A percentile compares a stretch with the other conserved stretches of the same genome.
These are phyloP conservation scores for Nymphicus hollandicus DNA, from an alignment of 2,113 vertebrate species.

Conservation along the genomic window DNA sequence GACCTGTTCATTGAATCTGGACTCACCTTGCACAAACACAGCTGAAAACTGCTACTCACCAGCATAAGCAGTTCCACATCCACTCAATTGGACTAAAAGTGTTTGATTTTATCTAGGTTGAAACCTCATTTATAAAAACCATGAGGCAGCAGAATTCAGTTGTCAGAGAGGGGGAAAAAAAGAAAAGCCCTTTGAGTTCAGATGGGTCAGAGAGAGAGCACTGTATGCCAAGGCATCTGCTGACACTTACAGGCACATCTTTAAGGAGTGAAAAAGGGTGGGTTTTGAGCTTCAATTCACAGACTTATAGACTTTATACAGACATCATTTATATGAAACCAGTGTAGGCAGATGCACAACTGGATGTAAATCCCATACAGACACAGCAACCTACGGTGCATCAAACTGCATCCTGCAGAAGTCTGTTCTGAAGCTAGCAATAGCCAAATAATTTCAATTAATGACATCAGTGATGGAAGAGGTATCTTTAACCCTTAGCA, in stretches of 20 bases:
- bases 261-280: not conserved
- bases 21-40: not conserved
- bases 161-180: not conserved
- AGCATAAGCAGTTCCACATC: not conserved
- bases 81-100: not conserved
- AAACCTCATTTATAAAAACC: constrained; percentile 19
- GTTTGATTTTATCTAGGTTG: constrained; percentile 14
- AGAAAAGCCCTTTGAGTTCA: not conserved
- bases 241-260: not conserved
- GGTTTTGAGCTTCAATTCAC: not conserved
- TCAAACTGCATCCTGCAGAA: not conserved
- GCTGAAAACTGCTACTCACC: not conserved
- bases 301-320: not conserved
- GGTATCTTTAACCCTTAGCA: not conserved
- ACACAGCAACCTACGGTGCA: not conserved
- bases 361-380: not conserved
- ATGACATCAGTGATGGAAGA: not conserved
- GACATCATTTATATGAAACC: not conserved
- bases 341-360: not conserved
- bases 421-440: not conserved
- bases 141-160: not conserved
- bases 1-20: not conserved
- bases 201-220: not conserved
- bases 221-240: not conserved
- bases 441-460: not conserved